Conservation (phyloP, 2,888 invertebrate genomes). For the Panopea generosa region DNA sequence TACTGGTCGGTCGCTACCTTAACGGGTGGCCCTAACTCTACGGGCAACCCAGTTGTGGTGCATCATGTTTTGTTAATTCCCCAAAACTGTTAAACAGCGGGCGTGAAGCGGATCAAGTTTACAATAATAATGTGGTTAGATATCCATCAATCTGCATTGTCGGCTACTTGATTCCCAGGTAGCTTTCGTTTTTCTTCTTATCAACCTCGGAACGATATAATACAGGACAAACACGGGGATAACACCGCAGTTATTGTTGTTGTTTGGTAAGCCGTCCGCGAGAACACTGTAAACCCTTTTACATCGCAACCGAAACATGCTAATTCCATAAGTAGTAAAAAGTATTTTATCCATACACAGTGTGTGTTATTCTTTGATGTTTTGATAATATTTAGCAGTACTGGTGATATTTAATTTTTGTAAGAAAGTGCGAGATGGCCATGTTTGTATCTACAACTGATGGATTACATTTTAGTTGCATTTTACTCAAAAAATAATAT, state of each 20-base stretch:
- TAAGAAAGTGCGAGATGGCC: conserved; percentile 56
- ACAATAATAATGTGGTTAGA: conserved; percentile 61
- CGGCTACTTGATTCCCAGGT: conserved; percentile 37
- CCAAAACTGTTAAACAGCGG: conserved; percentile 46
- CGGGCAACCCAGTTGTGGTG: neutral
- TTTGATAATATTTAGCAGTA: conserved; percentile 59
- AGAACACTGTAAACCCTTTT: conserved; percentile 5
- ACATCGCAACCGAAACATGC: conserved; percentile 44
- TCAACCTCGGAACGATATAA: conserved; percentile 53
- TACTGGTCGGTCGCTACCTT: neutral
- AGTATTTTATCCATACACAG: conserved; percentile 46
- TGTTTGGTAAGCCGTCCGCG: conserved; percentile 17
- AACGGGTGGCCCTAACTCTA: neutral
- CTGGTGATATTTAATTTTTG: conserved; percentile 44
- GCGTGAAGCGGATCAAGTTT: conserved; percentile 62
- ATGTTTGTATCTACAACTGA: conserved; percentile 44
- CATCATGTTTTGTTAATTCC: conserved; percentile 36
- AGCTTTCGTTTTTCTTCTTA: conserved; percentile 59
- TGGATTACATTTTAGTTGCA: conserved; percentile 34
- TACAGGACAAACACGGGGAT: conserved; percentile 58
- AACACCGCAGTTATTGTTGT: conserved; percentile 53
- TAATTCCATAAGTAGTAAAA: conserved; percentile 54
- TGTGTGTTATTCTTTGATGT: conserved; percentile 46
- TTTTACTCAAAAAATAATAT: neutral
- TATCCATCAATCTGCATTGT: conserved; percentile 59